These are phyloP conservation scores for Mythimna pallens DNA, from an alignment of 2,888 invertebrate species.

Conservation along the genomic window DNA sequence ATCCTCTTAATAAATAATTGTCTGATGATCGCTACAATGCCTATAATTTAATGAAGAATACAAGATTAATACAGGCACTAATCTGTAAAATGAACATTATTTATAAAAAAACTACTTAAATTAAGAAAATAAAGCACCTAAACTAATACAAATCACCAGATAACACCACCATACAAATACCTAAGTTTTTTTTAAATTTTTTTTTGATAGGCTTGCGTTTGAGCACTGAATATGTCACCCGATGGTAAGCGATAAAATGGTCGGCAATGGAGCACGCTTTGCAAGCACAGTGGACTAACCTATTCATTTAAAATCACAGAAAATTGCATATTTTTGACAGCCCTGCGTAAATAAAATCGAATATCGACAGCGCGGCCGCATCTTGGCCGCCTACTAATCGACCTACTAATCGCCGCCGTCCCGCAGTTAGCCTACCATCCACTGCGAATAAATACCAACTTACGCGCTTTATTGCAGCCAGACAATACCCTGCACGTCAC, in stretches of 20 bases:
- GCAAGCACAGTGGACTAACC: too few relatives aligned
- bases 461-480: constrained; percentile 53
- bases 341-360: constrained; percentile 76
- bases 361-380: constrained; percentile 78
- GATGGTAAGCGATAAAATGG: too few relatives aligned
- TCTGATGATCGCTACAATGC: neutral
- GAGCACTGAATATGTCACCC: too few relatives aligned
- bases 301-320: too few relatives aligned
- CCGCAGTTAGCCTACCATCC: constrained; percentile 64
- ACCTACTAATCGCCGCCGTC: constrained; percentile 80
- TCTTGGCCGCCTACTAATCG: constrained; percentile 85
- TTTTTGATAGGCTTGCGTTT: too few relatives aligned
- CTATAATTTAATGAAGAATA: neutral
- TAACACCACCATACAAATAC: too few relatives aligned
- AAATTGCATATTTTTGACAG: constrained; percentile 56
- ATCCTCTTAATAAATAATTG: constrained; percentile 1
- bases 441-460: constrained; percentile 65
- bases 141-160: neutral
- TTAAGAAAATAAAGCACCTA: neutral
- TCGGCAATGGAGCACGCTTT: too few relatives aligned
- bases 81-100: neutral
- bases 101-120: too few relatives aligned
- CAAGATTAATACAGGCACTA: neutral
- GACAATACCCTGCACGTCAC: constrained; percentile 22
- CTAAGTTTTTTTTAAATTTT: too few relatives aligned